A percentile compares a stretch with the other conserved stretches of the same genome.
phyloP scores from a whole-genome alignment of 1,140 invertebrate genomes.

The Homalodisca vitripennis region DNA sequence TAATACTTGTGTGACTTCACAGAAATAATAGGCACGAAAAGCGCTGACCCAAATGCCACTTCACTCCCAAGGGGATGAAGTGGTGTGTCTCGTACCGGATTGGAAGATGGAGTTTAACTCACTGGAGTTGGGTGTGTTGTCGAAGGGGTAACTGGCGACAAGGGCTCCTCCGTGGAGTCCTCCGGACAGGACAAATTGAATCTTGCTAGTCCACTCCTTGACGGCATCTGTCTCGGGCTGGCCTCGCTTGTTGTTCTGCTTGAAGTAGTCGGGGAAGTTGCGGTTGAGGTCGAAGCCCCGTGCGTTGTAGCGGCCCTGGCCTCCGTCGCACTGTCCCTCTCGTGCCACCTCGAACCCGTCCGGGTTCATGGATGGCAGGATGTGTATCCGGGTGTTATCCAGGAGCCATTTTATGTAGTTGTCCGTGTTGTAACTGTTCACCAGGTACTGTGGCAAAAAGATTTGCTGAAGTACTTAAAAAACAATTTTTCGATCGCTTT shows the following conservation, averaged over 20 bases:
- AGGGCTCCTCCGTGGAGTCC: slow-evolving; percentile 90
- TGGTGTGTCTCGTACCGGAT: neutral
- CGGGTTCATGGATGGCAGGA: slow-evolving; percentile 91
- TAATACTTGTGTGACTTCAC: too few species aligned
- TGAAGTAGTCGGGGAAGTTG: slow-evolving; percentile 93
- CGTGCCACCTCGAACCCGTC: slow-evolving; percentile 89
- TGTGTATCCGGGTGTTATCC: slow-evolving; percentile 88
- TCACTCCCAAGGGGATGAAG: neutral
- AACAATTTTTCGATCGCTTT: too few species aligned
- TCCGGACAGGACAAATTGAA: slow-evolving; percentile 90
- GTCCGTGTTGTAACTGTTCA: slow-evolving; percentile 77
- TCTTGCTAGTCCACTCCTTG: slow-evolving; percentile 90
- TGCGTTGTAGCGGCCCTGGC: slow-evolving; percentile 83
- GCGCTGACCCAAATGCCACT: too few species aligned
- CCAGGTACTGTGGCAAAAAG: slow-evolving; percentile 64
- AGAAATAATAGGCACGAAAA: too few species aligned
- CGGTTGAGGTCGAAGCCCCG: slow-evolving; percentile 86
- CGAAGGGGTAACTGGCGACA: slow-evolving; percentile 90
- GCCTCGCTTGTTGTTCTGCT: slow-evolving; percentile 77
- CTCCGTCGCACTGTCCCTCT: slow-evolving; percentile 84
- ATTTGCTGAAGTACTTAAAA: neutral
- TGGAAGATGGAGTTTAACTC: slow-evolving; percentile 52
- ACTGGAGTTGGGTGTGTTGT: slow-evolving; percentile 89
- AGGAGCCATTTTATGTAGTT: slow-evolving; percentile 81
- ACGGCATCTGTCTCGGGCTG: slow-evolving; percentile 94